phyloP scores from a whole-genome alignment of 2,888 invertebrate genomes.

The Lomographa bimaculata region DNA sequence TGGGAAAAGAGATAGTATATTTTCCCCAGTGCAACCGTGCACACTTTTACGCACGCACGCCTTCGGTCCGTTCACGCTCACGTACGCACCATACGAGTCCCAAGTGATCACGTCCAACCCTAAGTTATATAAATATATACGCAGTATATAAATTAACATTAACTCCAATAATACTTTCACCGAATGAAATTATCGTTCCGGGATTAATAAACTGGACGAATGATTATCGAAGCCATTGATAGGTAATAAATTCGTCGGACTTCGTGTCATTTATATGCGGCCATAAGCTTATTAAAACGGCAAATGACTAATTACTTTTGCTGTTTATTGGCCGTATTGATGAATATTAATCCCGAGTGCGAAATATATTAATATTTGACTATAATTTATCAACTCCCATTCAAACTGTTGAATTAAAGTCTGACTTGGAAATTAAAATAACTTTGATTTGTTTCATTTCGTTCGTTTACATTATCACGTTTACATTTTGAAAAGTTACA shows the following conservation, averaged over 20 bases:
- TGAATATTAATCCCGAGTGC: slow-evolving; percentile 3
- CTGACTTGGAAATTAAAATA: too few species aligned
- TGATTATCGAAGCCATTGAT: slow-evolving; percentile 29
- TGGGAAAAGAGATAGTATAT: too few species aligned
- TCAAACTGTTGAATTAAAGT: too few species aligned
- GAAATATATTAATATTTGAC: not conserved
- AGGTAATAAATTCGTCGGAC: slow-evolving; percentile 10
- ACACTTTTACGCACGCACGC: slow-evolving; percentile 23
- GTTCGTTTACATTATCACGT: not conserved
- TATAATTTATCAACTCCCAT: too few species aligned
- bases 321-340: slow-evolving; percentile 5
- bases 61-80: slow-evolving; percentile 11
- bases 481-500: not conserved
- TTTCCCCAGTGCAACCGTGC: slow-evolving; percentile 11
- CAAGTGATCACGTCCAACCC: slow-evolving; percentile 13
- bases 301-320: slow-evolving; percentile 19
- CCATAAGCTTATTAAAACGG: slow-evolving; percentile 14
- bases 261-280: slow-evolving; percentile 11
- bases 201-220: slow-evolving; percentile 31
- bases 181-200: slow-evolving; percentile 25
- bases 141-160: slow-evolving; percentile 27
- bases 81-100: slow-evolving; percentile 28
- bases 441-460: too few species aligned
- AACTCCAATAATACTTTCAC: slow-evolving; percentile 23
- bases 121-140: slow-evolving; percentile 21